A percentile compares a stretch with the other conserved stretches of the same genome.
These are phyloP conservation scores for Ceratoteleas bidentatus DNA, from an alignment of 1,140 invertebrate genomes.

Conservation along the genomic window DNA sequence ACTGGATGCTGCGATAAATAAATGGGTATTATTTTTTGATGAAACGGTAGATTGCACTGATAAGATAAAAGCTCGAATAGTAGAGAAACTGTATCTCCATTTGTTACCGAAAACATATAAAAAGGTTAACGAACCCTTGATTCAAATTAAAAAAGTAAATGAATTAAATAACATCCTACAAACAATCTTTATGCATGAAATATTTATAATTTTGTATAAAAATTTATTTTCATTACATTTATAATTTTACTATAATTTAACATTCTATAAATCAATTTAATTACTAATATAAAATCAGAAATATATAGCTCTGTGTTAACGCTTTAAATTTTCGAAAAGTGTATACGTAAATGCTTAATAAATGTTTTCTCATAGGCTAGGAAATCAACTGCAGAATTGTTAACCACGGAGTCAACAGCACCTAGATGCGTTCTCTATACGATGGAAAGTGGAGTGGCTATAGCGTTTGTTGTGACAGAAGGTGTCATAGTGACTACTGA, in stretches of 20 bases:
- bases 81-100: neutral
- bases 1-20: neutral
- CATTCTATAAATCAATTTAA: neutral
- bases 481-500: constrained; percentile 13
- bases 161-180: neutral
- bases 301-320: too few relatives aligned
- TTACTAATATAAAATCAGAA: neutral
- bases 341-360: neutral
- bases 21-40: neutral
- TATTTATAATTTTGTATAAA: too few relatives aligned
- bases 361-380: constrained; percentile 7
- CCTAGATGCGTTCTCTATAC: constrained; percentile 9
- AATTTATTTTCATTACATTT: too few relatives aligned
- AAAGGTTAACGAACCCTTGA: neutral
- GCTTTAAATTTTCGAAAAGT: neutral
- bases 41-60: neutral
- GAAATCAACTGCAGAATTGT: constrained; percentile 8
- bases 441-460: constrained; percentile 27
- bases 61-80: neutral
- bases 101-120: neutral
- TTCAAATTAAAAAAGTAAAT: neutral
- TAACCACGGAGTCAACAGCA: constrained; percentile 4
- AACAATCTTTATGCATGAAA: neutral
- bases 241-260: neutral
- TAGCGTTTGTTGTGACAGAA: constrained; percentile 28